A percentile compares a stretch with the other conserved stretches of the same genome.
phyloP scores from a whole-genome alignment of 2,797 vertebrate species.

The Acanthiza pusilla region DNA sequence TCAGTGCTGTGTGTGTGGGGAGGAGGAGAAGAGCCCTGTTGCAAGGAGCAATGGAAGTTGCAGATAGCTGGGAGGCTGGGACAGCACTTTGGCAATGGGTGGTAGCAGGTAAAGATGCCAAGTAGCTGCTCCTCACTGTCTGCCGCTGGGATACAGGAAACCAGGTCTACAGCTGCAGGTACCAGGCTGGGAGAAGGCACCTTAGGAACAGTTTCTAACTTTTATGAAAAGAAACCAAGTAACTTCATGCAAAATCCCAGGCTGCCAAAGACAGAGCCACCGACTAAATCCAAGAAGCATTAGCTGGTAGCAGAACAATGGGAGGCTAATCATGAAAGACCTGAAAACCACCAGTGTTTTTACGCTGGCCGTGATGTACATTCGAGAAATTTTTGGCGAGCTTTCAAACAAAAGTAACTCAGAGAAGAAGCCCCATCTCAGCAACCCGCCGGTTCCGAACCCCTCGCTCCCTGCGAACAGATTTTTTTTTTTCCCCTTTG shows the following conservation, averaged over 20 bases:
- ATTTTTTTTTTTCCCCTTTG: not conserved
- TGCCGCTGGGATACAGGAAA: fast-evolving
- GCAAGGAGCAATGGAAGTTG: not conserved
- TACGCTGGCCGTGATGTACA: not conserved
- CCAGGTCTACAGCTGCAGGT: fast-evolving
- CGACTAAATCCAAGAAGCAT: not conserved
- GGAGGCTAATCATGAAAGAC: not conserved
- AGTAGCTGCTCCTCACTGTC: not conserved
- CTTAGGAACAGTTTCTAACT: not conserved
- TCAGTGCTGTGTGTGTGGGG: not conserved
- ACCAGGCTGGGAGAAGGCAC: too few relatives aligned
- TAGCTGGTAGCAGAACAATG: not conserved
- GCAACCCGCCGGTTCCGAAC: not conserved
- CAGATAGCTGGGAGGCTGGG: not conserved
- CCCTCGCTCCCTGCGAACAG: fast-evolving
- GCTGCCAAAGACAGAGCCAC: not conserved
- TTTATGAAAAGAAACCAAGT: not conserved
- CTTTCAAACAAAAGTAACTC: not conserved
- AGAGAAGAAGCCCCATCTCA: not conserved
- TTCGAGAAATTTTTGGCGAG: not conserved
- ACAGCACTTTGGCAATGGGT: fast-evolving
- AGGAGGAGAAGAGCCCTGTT: not conserved
- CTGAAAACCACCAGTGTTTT: not conserved
- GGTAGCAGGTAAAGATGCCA: fast-evolving
- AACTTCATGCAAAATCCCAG: not conserved